Conservation (phyloP, 2,888 invertebrate species). For the Lasioglossum pauxillum region DNA sequence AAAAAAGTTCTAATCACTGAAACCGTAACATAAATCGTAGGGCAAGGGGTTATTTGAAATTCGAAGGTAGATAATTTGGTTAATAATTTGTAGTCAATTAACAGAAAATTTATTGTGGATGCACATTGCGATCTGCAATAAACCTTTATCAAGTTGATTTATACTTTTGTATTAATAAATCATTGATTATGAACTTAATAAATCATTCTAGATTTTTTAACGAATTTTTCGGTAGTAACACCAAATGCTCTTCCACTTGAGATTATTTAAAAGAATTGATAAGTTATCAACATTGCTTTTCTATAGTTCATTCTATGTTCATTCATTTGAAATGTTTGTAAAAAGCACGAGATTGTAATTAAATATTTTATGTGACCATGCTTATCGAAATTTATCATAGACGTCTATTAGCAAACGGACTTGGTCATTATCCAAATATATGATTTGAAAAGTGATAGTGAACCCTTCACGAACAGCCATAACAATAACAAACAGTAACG, state of each 20-base stretch:
- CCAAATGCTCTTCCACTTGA: background rate
- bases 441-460: background rate
- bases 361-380: background rate
- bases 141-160: background rate
- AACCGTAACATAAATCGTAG: no score
- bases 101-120: background rate
- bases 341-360: background rate
- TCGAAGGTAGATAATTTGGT: background rate
- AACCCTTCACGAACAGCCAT: background rate
- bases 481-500: no score
- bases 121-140: no score
- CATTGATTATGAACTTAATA: background rate
- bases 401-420: background rate
- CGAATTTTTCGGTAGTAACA: background rate
- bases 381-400: background rate
- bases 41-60: background rate
- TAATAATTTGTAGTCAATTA: background rate
- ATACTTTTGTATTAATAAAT: background rate
- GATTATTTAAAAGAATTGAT: background rate
- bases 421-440: background rate
- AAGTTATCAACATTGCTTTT: background rate
- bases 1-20: no score
- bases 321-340: background rate
- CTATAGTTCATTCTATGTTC: background rate
- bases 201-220: background rate